A percentile compares a stretch with the other conserved stretches of the same genome.
phyloP scores from a whole-genome alignment of 2,113 vertebrate genomes.

The Channa argus region DNA sequence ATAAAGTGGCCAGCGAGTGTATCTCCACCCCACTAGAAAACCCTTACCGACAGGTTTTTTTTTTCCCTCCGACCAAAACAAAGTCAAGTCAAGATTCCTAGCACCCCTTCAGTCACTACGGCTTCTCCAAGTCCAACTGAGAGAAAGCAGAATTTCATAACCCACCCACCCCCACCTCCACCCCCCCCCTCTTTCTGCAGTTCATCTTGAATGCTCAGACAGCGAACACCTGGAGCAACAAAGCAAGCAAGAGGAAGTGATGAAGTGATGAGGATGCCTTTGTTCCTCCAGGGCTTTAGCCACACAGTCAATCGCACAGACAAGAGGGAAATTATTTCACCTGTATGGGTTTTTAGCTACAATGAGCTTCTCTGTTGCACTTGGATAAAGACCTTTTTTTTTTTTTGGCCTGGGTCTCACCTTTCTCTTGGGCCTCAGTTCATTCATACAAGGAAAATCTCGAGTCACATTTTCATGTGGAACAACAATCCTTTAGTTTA shows the following conservation, averaged over 20 bases:
- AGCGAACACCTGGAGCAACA: conserved; percentile 65
- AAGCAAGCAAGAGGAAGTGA: background rate
- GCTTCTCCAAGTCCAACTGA: conserved; percentile 28
- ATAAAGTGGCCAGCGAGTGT: too few relatives aligned
- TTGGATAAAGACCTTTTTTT: background rate
- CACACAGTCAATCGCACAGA: conserved; percentile 30
- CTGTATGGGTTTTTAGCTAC: conserved; percentile 22
- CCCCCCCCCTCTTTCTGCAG: conserved; percentile 35
- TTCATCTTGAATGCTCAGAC: conserved; percentile 27
- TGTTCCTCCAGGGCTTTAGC: conserved; percentile 39
- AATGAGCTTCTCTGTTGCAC: conserved; percentile 20
- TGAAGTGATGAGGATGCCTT: conserved; percentile 48
- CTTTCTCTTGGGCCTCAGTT: conserved; percentile 8
- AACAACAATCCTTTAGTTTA: conserved; percentile 33
- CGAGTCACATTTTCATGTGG: conserved; percentile 17
- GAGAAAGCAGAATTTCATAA: conserved; percentile 32
- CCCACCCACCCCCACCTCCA: too few relatives aligned
- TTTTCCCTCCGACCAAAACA: conserved; percentile 23
- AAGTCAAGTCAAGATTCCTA: conserved; percentile 11
- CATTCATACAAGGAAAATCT: conserved; percentile 4
- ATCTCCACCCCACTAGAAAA: conserved; percentile 41
- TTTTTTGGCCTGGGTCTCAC: conserved; percentile 6
- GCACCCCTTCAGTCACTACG: background rate
- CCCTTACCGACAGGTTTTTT: conserved; percentile 7
- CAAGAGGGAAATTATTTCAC: conserved; percentile 52